Base-by-base conservation (phyloP, 2,113 vertebrate genomes). In the Asarcornis scutulata region DNA sequence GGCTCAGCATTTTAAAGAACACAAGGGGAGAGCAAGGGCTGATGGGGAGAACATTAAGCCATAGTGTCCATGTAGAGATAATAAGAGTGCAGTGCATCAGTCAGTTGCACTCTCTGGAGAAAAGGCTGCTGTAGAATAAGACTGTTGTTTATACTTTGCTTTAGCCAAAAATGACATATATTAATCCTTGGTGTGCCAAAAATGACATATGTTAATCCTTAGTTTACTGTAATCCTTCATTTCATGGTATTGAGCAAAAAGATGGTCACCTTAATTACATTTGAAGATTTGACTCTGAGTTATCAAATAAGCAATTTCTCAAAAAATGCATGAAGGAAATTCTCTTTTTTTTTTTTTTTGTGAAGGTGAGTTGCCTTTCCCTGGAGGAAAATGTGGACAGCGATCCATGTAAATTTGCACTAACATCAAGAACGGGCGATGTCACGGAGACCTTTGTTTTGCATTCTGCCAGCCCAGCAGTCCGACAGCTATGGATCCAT, bases 321-420 rank as follows among this genome's bases (percentile, higher is more conserved):
- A 27, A 32, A 46, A 72, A 83, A 73, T 32, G 40, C 12, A 6
- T n/a, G 21, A 86, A 76, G 13, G 44, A 63, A 82, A 50, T 27
- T 26, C 0, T 52, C 5, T n/a, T 48, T 4, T n/a, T 5, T 83
- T 32, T 4, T n/a, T 5, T 85, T 32, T 21, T 38, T 52, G 3
- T 94, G 11, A 95, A 99, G 99, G 99, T 99, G 98, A 99, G 99
- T 97, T 99, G 99, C 98, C 98, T 99, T 96, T 99, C 99, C 95
- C 98, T 99, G 91, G 99, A 99, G 96, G 99, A 99, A 96, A 98
- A 98, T 58, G 95, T 99, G 94, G 99, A 99, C 81, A 98, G 98
- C 0, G 99, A 99, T 97, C 99, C 99, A 78, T 99, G 99, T 98
- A 99, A 99, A 97, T 99, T 99, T 97, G 99, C 98, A 86, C 98